Conservation (phyloP, 2,113 vertebrate genomes). For the Oryzias woworae region DNA sequence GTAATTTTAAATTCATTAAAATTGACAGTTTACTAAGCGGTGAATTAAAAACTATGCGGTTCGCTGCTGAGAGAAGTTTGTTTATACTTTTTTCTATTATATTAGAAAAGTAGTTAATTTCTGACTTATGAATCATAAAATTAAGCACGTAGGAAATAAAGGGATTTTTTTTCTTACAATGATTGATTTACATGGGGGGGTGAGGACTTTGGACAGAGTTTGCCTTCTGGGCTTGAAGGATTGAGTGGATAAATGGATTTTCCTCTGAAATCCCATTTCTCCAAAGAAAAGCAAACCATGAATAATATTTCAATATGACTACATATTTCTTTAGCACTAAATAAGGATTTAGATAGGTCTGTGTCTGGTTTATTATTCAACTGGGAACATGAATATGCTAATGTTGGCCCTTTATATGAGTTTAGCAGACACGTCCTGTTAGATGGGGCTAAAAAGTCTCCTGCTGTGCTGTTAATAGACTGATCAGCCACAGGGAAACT, state of each 20-base stretch:
- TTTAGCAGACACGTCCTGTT: conserved; percentile 52
- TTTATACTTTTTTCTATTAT: too few relatives aligned
- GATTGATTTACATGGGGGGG: too few relatives aligned
- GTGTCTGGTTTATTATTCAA: conserved; percentile 50
- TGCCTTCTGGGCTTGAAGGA: background rate
- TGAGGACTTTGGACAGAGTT: background rate
- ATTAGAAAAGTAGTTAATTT: too few relatives aligned
- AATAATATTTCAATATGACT: conserved; percentile 24
- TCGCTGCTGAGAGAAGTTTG: too few relatives aligned
- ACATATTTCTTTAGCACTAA: conserved; percentile 18
- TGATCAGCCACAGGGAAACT: conserved; percentile 64
- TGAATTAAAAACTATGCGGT: too few relatives aligned
- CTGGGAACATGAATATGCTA: conserved; percentile 53
- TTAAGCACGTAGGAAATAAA: too few relatives aligned
- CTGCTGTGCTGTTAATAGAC: conserved; percentile 66
- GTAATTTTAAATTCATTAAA: too few relatives aligned
- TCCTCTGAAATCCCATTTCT: conserved; percentile 10
- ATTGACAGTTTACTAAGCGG: too few relatives aligned
- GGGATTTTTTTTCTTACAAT: background rate
- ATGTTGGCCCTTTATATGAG: conserved; percentile 48
- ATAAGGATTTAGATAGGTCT: too few relatives aligned
- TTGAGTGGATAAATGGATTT: conserved; percentile 4
- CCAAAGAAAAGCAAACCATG: background rate
- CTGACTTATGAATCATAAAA: too few relatives aligned
- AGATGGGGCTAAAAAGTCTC: conserved; percentile 37